Percentiles rank a stretch among this genome's conserved stretches.
These are phyloP conservation scores for Psilanteris sp. DNA, from an alignment of 1,140 invertebrate genomes.

Conservation along the genomic window DNA sequence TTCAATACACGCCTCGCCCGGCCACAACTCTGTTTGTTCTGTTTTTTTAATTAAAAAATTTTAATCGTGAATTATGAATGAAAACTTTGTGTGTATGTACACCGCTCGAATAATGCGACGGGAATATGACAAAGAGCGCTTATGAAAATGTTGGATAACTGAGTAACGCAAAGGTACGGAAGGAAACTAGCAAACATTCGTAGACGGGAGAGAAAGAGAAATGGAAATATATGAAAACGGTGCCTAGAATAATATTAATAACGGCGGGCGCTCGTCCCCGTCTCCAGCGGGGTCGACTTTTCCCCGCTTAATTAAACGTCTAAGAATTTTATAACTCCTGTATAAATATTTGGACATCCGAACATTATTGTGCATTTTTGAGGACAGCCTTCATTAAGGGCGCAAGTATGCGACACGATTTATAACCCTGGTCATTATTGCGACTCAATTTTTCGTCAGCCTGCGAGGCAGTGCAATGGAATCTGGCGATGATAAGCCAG, in stretches of 20 bases:
- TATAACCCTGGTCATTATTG: not conserved
- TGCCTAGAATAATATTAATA: constrained; percentile 74
- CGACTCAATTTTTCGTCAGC: not conserved
- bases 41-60: constrained; percentile 46
- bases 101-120: constrained; percentile 39
- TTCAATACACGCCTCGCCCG: too few relatives aligned
- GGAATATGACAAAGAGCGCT: constrained; percentile 54
- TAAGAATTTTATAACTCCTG: constrained; percentile 67
- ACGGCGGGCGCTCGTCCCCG: constrained; percentile 56
- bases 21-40: not conserved
- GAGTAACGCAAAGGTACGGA: constrained; percentile 39
- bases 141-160: constrained; percentile 60
- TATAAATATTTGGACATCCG: constrained; percentile 19
- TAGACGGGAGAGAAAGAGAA: constrained; percentile 47
- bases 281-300: constrained; percentile 34
- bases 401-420: not conserved
- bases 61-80: constrained; percentile 20
- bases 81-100: constrained; percentile 12
- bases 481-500: constrained; percentile 65
- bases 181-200: constrained; percentile 42
- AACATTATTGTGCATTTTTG: not conserved
- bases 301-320: constrained; percentile 73
- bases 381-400: too few relatives aligned
- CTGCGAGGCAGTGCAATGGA: not conserved
- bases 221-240: constrained; percentile 69